These are phyloP conservation scores for Drosophila subobscura DNA, from an alignment of 1,140 invertebrate genomes.

Conservation along the genomic window DNA sequence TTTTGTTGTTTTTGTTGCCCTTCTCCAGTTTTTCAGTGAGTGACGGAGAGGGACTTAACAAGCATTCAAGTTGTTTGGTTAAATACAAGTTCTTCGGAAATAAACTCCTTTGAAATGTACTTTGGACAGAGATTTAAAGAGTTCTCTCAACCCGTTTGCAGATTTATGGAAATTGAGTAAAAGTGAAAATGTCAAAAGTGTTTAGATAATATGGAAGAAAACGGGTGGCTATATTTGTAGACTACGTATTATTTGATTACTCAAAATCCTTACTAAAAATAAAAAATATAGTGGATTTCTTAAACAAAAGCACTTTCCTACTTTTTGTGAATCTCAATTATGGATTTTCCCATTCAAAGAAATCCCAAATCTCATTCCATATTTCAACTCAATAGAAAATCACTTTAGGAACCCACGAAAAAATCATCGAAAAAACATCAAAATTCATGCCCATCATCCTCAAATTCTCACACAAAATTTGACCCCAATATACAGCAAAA, in stretches of 20 bases:
- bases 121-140: constrained; percentile 1
- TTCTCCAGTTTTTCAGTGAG: constrained; percentile 32
- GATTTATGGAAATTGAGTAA: too few species aligned
- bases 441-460: not conserved
- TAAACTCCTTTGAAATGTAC: not conserved
- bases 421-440: not conserved
- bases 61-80: constrained; percentile 26
- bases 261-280: too few species aligned
- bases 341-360: too few species aligned
- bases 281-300: too few species aligned
- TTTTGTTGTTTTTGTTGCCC: constrained; percentile 25
- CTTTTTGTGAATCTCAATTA: too few species aligned
- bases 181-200: too few species aligned
- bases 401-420: not conserved
- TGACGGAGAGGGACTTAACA: constrained; percentile 15
- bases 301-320: too few species aligned
- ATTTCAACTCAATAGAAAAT: not conserved
- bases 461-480: not conserved
- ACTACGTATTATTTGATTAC: too few species aligned
- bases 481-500: constrained; percentile 4
- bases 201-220: too few species aligned
- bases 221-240: too few species aligned
- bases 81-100: constrained; percentile 24
- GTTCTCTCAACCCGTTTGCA: too few species aligned
- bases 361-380: not conserved